Base-by-base conservation (phyloP, 2,888 invertebrate species). In the Venusia cambrica region DNA sequence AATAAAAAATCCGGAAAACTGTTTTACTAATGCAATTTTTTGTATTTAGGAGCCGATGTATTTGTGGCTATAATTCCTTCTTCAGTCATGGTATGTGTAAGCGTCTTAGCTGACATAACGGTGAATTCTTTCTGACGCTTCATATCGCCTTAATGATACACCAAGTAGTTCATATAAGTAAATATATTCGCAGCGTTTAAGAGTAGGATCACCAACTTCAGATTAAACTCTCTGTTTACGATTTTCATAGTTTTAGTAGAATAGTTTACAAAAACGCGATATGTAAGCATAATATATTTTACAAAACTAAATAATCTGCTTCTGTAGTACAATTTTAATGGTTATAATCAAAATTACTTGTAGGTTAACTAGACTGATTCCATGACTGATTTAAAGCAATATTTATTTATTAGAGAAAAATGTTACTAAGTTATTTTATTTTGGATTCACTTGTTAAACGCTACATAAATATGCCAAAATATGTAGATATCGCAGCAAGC, bases 301-400 rank as follows among this genome's bases (percentile, higher is more conserved):
- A 50, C 37, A 45, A 28, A 48, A 33, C 49, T 50, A 25, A 15
- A 7, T 24, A 47, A 48, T 47, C 51, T 41, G 57, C 54, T 57
- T 61, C 46, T 47, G 55, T 60, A 62, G 53, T 61, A 53, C 55
- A 63, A 60, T 55, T 53, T 49, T 47, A 54, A 49, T 48, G 56
- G 55, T 50, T 45, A 54, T 42, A 19, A 36, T 36, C 36, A 16
- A 39, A 45, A 43, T 41, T 45, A 48, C 40, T 45, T 35, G 58
- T 68, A 71, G 62, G 59, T 59, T 64, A 47, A 67, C 62, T 81
- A 77, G 84, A 84, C 84, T 84, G 84, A 85, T 65, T 64, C 65
- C 72, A 72, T 67, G 84, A 85, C 84, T 85, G 84, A 85, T 73
- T 77, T 73, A 70, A 80, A 84, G 84, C 84, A 84, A 85, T 85